Base-by-base conservation (phyloP, 2,113 vertebrate genomes). In the Plotosus lineatus region DNA sequence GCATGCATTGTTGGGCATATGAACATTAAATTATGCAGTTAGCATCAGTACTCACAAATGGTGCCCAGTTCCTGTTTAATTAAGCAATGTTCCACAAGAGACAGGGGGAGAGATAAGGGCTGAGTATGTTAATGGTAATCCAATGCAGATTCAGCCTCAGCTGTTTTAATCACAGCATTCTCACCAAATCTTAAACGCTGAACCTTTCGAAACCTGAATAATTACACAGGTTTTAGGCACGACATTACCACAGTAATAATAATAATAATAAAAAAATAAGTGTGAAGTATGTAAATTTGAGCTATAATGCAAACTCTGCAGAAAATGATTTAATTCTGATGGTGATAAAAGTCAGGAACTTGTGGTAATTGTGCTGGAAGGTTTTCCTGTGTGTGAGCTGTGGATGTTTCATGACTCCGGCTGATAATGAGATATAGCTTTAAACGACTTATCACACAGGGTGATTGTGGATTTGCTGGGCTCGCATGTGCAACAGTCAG, bases 371-470 rank as follows among this genome's bases (percentile, higher is more conserved):
- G 9, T 28, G 46, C 79, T 58, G 48, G 79, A 83, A 66, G 83
- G 51, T 46, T 84, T 84, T 38, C 33, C 36, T 75, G 46, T 44
- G 48, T 73, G 72, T 78, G 33, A 61, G 60, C 82, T 36, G 58
- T 48, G 19, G 38, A 23, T 72, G 66, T 56, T 79, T 79, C 65
- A 72, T n/a, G 38, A 60, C n/a, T n/a, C 4, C 42, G n/a, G 9
- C 61, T 69, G 38, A 15, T 91, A 90, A 92, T 90, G 88, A 90
- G 87, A 91, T 90, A 89, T 88, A 82, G 63, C 80, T 84, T 78
- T 58, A 90, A 91, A 89, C 86, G 82, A 86, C 89, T 87, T 87
- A 85, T 87, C 90, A 90, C 86, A 83, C 65, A 19, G 61, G 91
- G 83, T 90, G 90, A 91, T 91, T 88, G 84, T 85, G 79, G 66